These are phyloP conservation scores for Drosophila fungiperda DNA, from an alignment of 2,888 invertebrate species.

Conservation along the genomic window DNA sequence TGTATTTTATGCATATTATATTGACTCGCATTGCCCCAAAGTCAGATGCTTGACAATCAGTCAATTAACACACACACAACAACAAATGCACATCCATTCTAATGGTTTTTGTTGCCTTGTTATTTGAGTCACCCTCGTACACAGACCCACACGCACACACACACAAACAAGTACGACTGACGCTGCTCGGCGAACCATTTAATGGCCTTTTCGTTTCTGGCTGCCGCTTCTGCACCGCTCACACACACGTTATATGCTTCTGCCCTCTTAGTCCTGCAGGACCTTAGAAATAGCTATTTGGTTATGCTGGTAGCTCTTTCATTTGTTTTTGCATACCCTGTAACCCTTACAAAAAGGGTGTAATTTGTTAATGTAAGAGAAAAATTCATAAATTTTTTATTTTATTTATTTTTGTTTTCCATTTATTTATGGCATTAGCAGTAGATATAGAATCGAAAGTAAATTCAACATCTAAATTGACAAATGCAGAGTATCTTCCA, in stretches of 20 bases:
- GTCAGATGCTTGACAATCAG: constrained; percentile 40
- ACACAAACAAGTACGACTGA: constrained; percentile 30
- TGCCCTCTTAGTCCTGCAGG: constrained; percentile 6
- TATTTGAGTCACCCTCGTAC: constrained; percentile 54
- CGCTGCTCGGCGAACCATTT: constrained; percentile 59
- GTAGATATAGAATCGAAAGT: not conserved
- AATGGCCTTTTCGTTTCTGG: constrained; percentile 61
- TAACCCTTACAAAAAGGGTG: not conserved
- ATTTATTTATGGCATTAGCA: not conserved
- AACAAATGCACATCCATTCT: constrained; percentile 23
- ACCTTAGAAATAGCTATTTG: constrained; percentile 63
- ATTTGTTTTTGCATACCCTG: constrained; percentile 42
- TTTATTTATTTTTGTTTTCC: not conserved
- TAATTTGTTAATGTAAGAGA: not conserved
- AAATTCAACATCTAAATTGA: not conserved
- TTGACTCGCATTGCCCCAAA: constrained; percentile 19
- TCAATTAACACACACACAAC: constrained; percentile 43
- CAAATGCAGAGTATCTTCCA: not conserved
- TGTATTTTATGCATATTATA: constrained; percentile 36
- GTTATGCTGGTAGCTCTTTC: constrained; percentile 77
- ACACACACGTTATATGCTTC: not conserved
- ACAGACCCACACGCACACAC: constrained; percentile 15
- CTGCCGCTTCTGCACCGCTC: constrained; percentile 32
- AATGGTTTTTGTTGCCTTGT: constrained; percentile 48
- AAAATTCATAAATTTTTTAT: not conserved